These are phyloP conservation scores for Caenorhabditis macrosperma DNA, from an alignment of 2,888 invertebrate genomes.

Conservation along the genomic window DNA sequence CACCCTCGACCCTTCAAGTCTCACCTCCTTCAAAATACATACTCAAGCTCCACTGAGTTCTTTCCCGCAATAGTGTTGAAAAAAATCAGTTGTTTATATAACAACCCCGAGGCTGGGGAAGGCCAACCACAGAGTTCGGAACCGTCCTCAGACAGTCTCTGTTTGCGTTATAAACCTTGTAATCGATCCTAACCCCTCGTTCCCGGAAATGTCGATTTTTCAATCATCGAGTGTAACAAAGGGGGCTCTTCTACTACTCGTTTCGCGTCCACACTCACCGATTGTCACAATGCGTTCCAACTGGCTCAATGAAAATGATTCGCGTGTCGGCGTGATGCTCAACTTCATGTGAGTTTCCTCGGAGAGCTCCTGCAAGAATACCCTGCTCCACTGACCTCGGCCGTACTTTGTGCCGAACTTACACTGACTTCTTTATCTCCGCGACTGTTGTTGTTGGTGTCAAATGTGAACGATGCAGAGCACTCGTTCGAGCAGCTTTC, in stretches of 20 bases:
- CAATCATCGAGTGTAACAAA: constrained; percentile 5
- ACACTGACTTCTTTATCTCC: constrained; percentile 52
- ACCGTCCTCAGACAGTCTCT: constrained; percentile 22
- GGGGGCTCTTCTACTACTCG: neutral
- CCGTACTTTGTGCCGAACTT: constrained; percentile 36
- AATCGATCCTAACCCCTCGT: constrained; percentile 42
- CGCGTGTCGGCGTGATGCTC: constrained; percentile 61
- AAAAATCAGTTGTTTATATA: constrained; percentile 58
- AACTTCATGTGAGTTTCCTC: constrained; percentile 63
- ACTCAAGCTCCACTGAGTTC: constrained; percentile 45
- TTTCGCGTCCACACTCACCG: constrained; percentile 50
- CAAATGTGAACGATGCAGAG: constrained; percentile 71
- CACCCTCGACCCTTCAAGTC: constrained; percentile 11
- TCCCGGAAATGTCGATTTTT: constrained; percentile 17
- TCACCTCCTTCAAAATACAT: constrained; percentile 41
- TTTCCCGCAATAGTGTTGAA: constrained; percentile 47
- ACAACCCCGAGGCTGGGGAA: constrained; percentile 24
- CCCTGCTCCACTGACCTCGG: neutral
- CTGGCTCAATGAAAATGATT: constrained; percentile 57
- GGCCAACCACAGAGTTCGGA: constrained; percentile 37
- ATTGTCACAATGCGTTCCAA: constrained; percentile 64
- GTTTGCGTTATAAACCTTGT: constrained; percentile 48
- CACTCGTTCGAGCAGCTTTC: constrained; percentile 67
- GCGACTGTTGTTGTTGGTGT: constrained; percentile 69
- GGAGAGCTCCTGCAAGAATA: constrained; percentile 49